These are phyloP conservation scores for Prochilodus magdalenae DNA, from an alignment of 2,113 vertebrate species.

Conservation along the genomic window DNA sequence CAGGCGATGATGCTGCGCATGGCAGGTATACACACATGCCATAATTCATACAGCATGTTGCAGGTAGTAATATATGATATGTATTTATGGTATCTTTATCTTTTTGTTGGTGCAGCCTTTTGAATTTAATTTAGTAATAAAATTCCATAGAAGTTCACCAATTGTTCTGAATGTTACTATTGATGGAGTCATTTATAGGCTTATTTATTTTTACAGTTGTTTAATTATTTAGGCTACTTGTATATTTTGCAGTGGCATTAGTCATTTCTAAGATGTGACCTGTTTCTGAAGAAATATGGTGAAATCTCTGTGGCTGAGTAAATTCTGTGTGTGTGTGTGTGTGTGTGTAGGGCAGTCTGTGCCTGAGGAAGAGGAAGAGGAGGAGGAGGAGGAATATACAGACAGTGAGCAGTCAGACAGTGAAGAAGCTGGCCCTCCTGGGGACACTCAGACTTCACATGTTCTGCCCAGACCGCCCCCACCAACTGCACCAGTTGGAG, in stretches of 20 bases:
- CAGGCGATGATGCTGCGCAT: constrained; percentile 99
- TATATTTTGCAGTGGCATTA: no score
- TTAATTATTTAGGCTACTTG: neutral
- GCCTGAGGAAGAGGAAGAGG: constrained; percentile 88
- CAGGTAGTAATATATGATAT: neutral
- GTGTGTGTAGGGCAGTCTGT: constrained; percentile 89
- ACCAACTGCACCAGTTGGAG: constrained; percentile 64
- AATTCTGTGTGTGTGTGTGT: constrained; percentile 46
- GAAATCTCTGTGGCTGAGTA: neutral
- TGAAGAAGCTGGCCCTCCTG: constrained; percentile 77
- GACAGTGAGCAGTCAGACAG: constrained; percentile 85
- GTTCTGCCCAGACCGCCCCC: constrained; percentile 72
- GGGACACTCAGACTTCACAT: constrained; percentile 68
- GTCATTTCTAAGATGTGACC: no score
- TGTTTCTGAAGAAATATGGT: no score
- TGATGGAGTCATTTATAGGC: no score
- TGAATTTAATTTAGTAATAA: no score
- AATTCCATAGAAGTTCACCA: no score
- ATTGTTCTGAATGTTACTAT: no score
- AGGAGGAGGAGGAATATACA: constrained; percentile 91
- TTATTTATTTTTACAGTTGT: neutral
- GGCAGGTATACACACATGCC: constrained; percentile 81
- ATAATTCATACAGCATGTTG: no score
- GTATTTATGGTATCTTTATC: no score
- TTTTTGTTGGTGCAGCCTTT: no score